These are phyloP conservation scores for Albula glossodonta DNA, from an alignment of 2,113 vertebrate genomes.

Conservation along the genomic window DNA sequence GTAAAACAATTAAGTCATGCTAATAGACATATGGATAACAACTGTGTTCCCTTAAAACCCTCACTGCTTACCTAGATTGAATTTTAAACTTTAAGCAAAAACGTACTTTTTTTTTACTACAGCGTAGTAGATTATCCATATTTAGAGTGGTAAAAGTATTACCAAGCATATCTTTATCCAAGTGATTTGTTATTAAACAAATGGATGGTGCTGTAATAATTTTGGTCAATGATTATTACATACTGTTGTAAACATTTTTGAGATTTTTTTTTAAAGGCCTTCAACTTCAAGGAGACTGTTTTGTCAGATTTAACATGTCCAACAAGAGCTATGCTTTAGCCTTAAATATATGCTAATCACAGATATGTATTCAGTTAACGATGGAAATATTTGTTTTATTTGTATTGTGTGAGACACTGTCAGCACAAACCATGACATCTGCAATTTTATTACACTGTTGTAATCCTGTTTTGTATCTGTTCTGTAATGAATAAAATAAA, in stretches of 20 bases:
- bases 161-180: not conserved
- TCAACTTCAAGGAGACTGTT: not conserved
- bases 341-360: not conserved
- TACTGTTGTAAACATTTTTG: not conserved
- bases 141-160: not conserved
- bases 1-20: not conserved
- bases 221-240: not conserved
- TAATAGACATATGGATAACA: not conserved
- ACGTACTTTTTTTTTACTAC: too few relatives aligned
- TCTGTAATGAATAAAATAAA: constrained; percentile 17
- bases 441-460: constrained; percentile 17
- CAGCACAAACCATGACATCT: not conserved
- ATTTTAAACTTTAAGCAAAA: not conserved
- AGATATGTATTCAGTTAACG: not conserved
- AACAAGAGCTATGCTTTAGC: not conserved
- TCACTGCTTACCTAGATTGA: not conserved
- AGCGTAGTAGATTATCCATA: not conserved
- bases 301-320: not conserved
- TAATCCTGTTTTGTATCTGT: constrained; percentile 20
- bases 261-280: too few relatives aligned
- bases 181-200: not conserved
- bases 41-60: not conserved
- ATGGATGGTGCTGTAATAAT: not conserved
- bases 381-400: constrained; percentile 35
- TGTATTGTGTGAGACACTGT: constrained; percentile 30